Base-by-base conservation (phyloP, 2,797 vertebrate genomes). In the Sebastiscus albofasciatus region DNA sequence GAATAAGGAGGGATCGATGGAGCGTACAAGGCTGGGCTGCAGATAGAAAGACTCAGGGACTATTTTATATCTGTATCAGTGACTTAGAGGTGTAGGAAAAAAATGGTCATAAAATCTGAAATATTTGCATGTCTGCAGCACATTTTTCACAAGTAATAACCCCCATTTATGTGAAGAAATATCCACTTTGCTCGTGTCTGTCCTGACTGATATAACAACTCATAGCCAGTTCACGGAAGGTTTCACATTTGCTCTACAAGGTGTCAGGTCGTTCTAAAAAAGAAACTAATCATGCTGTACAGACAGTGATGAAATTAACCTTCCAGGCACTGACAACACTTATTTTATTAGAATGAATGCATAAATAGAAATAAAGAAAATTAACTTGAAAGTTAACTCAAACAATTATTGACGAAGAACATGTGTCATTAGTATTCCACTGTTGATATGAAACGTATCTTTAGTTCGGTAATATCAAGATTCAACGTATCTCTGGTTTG, bases 1-100 rank as follows among this genome's bases (percentile, higher is more conserved):
- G 77, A 77, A 73, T 13, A 22, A 36, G 71, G 52, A 76, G 36
- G 62, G 61, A 87, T 86, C 75, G 52, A 86, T 87, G 56, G 29
- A 71, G 49, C 39, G 67, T 29, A 59, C 66, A 46, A 87, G 83
- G 87, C 7, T 58, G 77, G 77, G 75, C 75, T 60, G 75, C 54
- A 58, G 52, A 71, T 46, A 42, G 54, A 67, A 55, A 70, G 62
- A 77, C 65, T 80, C 54, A 10, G 76, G 70, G 69, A 77, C 70
- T 16, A 76, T 72, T 67, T 52, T 22, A 55, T 8, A 58, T 75
- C 29, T 52, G 2, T 42, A 36, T 73, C 79, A 74, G n/a, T 7
- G 52, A 22, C 27, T n/a, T 54, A 12, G 22, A 58, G 14, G 65
- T 34, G 69, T 34, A n/a, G 1, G 18, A 11, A 55, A 72, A 72